Evolutionary conservation across 2,797 vertebrate genomes (phyloP).

Genomic region (Adelosebastes latens): DNA sequence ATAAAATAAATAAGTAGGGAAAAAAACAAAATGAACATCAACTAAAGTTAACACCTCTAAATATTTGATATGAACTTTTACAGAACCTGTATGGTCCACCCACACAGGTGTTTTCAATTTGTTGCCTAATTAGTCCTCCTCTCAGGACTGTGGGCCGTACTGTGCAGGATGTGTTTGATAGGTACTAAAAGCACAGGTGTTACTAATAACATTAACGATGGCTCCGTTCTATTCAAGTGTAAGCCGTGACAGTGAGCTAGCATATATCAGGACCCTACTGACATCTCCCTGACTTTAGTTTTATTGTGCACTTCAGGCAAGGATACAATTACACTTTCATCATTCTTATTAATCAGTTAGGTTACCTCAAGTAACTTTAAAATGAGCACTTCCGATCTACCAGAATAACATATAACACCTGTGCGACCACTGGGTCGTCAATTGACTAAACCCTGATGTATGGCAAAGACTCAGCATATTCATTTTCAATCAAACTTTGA

Average conservation of each 20-base stretch:
- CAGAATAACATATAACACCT: conserved; percentile 14
- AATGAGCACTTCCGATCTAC: not conserved
- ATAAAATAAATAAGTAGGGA: not conserved
- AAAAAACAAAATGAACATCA: not conserved
- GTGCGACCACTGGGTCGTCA: not conserved
- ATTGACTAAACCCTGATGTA: not conserved
- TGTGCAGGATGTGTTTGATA: not conserved
- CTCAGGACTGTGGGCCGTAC: not conserved
- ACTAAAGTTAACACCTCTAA: not conserved
- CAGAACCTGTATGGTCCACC: not conserved
- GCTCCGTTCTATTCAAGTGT: not conserved
- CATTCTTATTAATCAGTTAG: not conserved
- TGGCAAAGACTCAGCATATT: not conserved
- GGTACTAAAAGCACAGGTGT: conserved; percentile 14
- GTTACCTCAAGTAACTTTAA: not conserved
- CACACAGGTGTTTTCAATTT: conserved; percentile 1
- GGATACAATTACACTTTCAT: not conserved
- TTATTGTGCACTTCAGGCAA: not conserved
- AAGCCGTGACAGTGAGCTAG: not conserved
- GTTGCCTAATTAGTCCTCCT: not conserved
- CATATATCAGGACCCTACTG: not conserved
- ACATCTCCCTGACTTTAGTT: not conserved
- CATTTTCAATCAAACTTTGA: not conserved
- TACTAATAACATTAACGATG: not conserved
- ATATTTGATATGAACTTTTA: not conserved